Percentiles rank a stretch among this genome's conserved stretches.
Evolutionary conservation across 2,888 invertebrate genomes (phyloP).

Genomic region (Allolobophora icterica): DNA sequence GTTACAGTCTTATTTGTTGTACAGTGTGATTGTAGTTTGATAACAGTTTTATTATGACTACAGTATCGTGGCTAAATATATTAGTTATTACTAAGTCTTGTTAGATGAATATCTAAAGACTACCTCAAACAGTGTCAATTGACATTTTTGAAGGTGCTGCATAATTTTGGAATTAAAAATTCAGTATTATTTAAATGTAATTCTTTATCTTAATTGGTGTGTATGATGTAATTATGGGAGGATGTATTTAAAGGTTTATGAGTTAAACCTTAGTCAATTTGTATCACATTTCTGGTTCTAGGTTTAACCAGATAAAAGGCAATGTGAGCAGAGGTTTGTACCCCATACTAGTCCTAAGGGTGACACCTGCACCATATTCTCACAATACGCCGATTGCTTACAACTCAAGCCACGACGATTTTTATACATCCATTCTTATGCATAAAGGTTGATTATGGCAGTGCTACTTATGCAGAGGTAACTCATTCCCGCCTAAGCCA

Average conservation of each 20-base stretch:
- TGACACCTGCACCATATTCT: neutral
- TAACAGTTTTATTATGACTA: neutral
- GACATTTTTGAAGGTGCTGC: neutral
- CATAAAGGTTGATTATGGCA: too few species aligned
- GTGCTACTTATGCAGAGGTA: too few species aligned
- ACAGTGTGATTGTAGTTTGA: neutral
- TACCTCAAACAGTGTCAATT: neutral
- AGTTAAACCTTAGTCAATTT: neutral
- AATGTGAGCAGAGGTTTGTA: neutral
- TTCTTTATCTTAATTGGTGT: too few species aligned
- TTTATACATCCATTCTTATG: too few species aligned
- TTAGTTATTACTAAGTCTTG: neutral
- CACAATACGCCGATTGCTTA: too few species aligned
- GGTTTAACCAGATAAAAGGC: neutral
- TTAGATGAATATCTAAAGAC: constrained; percentile 7
- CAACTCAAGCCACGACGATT: too few species aligned
- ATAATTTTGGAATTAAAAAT: neutral
- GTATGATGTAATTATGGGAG: neutral
- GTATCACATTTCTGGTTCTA: neutral
- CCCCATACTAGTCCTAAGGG: neutral
- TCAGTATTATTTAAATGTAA: neutral
- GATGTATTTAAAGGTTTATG: neutral
- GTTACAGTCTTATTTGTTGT: neutral
- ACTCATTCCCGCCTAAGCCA: too few species aligned
- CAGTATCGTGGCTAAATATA: neutral